phyloP scores from a whole-genome alignment of 2,797 vertebrate species.

The Taeniopygia guttata region DNA sequence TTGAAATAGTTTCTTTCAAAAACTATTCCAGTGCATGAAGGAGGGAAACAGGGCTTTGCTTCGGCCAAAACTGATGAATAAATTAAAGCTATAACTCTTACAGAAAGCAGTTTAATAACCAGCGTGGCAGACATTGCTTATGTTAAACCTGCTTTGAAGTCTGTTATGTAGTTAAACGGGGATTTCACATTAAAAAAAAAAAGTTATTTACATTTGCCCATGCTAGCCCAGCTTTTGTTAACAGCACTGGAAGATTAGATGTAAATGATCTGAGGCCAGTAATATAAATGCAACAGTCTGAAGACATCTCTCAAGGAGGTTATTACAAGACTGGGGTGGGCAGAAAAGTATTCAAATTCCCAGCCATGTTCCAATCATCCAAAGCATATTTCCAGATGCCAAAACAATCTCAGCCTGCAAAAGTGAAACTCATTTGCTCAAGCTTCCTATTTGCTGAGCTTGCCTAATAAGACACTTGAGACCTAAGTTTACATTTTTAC shows the following conservation, averaged over 20 bases:
- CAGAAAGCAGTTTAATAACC: conserved; percentile 16
- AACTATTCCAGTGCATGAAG: background rate
- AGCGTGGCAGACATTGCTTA: background rate
- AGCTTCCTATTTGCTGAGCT: conserved; percentile 51
- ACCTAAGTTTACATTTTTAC: conserved; percentile 52
- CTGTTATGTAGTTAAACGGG: conserved; percentile 46
- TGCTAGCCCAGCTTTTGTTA: conserved; percentile 42
- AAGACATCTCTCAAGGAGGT: conserved; percentile 51
- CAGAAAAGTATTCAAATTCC: background rate
- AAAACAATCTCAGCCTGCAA: conserved; percentile 44
- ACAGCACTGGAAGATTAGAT: conserved; percentile 15
- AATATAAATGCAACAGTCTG: conserved; percentile 22
- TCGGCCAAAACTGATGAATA: background rate
- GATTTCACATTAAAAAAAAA: conserved; percentile 21
- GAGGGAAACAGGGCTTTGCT: background rate
- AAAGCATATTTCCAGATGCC: conserved; percentile 45
- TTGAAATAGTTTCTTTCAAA: background rate
- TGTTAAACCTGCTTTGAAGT: conserved; percentile 41
- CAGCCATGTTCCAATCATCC: background rate
- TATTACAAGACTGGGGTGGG: background rate
- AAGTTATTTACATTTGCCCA: conserved; percentile 56
- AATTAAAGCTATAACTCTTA: conserved; percentile 12
- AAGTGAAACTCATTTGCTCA: conserved; percentile 48
- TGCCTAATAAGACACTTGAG: conserved; percentile 66
- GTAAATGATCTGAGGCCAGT: conserved; percentile 35